Conservation (phyloP, 2,113 vertebrate species). For the Sinocyclocheilus anshuiensis region DNA sequence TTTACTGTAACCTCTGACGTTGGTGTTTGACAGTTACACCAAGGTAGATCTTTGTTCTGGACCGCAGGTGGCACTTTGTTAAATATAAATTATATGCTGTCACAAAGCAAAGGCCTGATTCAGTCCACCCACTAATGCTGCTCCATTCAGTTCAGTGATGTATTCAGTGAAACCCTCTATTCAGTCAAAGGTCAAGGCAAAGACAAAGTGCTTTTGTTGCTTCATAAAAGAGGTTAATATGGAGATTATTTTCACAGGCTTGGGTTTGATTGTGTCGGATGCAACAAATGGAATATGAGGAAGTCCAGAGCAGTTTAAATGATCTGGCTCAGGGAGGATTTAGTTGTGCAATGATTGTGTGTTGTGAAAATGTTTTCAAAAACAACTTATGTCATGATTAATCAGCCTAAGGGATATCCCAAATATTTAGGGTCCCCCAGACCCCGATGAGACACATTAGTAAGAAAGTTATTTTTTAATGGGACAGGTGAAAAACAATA, state of each 20-base stretch:
- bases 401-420: too few relatives aligned
- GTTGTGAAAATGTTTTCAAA: not conserved
- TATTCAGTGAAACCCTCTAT: not conserved
- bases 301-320: not conserved
- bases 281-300: not conserved
- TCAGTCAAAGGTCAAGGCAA: conserved; percentile 17
- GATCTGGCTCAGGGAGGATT: not conserved
- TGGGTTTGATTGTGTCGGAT: not conserved
- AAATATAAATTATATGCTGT: not conserved
- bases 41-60: not conserved
- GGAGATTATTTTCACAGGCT: not conserved
- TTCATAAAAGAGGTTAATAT: conserved; percentile 1
- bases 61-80: conserved; percentile 2
- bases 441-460: too few relatives aligned
- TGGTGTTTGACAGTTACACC: not conserved
- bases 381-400: too few relatives aligned
- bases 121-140: not conserved
- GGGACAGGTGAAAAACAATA: too few relatives aligned
- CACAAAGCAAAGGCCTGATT: conserved; percentile 13
- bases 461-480: too few relatives aligned
- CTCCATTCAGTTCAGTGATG: conserved; percentile 37
- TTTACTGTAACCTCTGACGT: not conserved
- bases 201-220: not conserved
- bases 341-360: not conserved
- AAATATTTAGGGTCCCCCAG: too few relatives aligned